Evolutionary conservation across 2,113 vertebrate genomes (phyloP).

Genomic region (Sardina pilchardus): DNA sequence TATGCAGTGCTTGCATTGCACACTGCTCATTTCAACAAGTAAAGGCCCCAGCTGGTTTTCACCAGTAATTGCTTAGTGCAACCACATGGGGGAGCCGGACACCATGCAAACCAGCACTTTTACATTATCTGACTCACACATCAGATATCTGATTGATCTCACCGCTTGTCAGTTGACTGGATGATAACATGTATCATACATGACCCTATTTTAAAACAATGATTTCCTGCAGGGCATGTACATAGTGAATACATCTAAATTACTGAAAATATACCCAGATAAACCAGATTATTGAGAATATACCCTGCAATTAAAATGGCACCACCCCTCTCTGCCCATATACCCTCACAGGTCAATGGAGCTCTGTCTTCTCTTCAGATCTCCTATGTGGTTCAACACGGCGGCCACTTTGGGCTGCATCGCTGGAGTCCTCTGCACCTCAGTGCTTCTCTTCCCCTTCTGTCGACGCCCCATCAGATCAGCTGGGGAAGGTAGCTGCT

Average conservation of each 20-base stretch:
- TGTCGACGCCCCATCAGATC: constrained; percentile 38
- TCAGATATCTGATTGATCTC: no score
- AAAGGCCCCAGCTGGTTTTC: background rate
- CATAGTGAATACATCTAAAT: background rate
- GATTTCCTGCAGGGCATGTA: background rate
- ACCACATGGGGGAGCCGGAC: background rate
- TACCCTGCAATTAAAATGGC: background rate
- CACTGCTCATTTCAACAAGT: background rate
- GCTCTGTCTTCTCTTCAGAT: constrained; percentile 49
- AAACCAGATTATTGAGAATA: no score
- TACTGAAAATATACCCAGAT: background rate
- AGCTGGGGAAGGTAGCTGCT: constrained; percentile 42
- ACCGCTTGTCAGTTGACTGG: background rate
- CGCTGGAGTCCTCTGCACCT: background rate
- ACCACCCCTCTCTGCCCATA: background rate
- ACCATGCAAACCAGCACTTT: background rate
- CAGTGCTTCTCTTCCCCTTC: constrained; percentile 23
- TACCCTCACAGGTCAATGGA: constrained; percentile 45
- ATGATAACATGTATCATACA: background rate
- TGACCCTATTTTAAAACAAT: background rate
- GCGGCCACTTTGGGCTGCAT: constrained; percentile 25
- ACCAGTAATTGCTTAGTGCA: background rate
- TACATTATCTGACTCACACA: background rate
- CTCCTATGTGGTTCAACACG: constrained; percentile 48
- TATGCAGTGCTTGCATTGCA: background rate